Evolutionary conservation across 2,888 invertebrate species (phyloP), one percentile per base, ranked within the genome.

Genomic region (Bembecia ichneumoniformis): DNA sequence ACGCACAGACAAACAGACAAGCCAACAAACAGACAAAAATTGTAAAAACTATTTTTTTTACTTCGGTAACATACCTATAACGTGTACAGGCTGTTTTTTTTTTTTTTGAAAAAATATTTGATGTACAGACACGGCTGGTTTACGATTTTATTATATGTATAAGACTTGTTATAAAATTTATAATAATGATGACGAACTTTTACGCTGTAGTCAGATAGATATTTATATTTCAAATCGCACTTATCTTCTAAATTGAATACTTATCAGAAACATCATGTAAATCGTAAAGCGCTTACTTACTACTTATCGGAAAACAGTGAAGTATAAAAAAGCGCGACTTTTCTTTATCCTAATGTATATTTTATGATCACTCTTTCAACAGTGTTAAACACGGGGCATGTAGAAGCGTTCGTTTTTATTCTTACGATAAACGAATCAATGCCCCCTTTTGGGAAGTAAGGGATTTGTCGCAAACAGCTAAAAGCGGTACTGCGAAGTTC

Each of bases 291-390:
- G n/a, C 5, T 14, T n/a, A 40, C n/a, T 7, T 14, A 36, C n/a
- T 36, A 40, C 40, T 40, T 40, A 40, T 40, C 40, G 40, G 14
- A 40, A 40, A 40, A 40, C 14, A 40, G 13, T 13, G 40, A 28
- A 28, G 28, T 28, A 28, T 7, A 28, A 13, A 40, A 13, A 40
- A 13, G 14, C 35, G 9, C 40, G 40, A 15, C 46, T 28, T 28
- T 47, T 46, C 47, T 28, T n/a, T 43, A 14, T 28, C 47, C 40
- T 51, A 51, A 51, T 51, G 51, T 51, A 46, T 49, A 46, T 51
- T 51, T 51, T 51, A 51, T 51, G 51, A 40, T 46, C 51, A 46
- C 51, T 51, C 48, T 46, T 43, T 28, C 43, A 43, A 48, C 51
- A 43, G 34, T 43, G 48, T 46, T 51, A 48, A n/a, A 48, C 43